Percentiles rank a stretch among this genome's conserved stretches.
phyloP scores from a whole-genome alignment of 2,113 vertebrate species.

The Machaerirhynchus nigripectus region DNA sequence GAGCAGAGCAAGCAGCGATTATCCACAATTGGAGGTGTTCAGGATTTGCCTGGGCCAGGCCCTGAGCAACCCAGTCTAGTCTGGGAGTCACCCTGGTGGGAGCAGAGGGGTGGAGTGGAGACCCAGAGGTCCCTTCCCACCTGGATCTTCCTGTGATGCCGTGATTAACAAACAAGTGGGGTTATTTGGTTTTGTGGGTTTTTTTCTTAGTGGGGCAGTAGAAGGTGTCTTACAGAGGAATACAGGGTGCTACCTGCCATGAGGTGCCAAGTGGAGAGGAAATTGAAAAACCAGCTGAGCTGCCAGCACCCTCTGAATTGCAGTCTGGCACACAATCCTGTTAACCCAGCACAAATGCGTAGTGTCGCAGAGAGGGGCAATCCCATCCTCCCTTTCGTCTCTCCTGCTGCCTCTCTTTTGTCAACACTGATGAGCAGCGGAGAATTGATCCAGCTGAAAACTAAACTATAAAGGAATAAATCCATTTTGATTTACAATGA shows the following conservation, averaged over 20 bases:
- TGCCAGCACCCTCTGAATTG: not conserved
- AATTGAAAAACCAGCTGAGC: not conserved
- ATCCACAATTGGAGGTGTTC: not conserved
- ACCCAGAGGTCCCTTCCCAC: not conserved
- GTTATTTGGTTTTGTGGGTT: not conserved
- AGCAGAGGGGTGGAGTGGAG: not conserved
- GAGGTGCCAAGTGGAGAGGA: not conserved
- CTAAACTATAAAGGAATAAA: constrained; percentile 10
- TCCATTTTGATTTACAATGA: not conserved
- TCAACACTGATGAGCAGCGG: not conserved
- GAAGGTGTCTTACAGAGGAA: not conserved
- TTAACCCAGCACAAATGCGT: not conserved
- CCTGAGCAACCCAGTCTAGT: not conserved
- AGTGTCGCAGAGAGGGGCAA: not conserved
- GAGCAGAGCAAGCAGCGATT: not conserved
- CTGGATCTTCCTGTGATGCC: not conserved
- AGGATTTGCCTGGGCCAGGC: not conserved
- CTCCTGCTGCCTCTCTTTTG: constrained; percentile 3
- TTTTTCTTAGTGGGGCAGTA: not conserved
- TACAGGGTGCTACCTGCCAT: not conserved
- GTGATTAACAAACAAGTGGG: not conserved
- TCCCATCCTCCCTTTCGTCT: not conserved
- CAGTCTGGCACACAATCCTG: not conserved
- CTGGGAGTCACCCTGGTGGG: not conserved
- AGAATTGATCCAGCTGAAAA: constrained; percentile 30